Evolutionary conservation across 2,797 vertebrate genomes (phyloP).

Genomic region (Xenops minutus): DNA sequence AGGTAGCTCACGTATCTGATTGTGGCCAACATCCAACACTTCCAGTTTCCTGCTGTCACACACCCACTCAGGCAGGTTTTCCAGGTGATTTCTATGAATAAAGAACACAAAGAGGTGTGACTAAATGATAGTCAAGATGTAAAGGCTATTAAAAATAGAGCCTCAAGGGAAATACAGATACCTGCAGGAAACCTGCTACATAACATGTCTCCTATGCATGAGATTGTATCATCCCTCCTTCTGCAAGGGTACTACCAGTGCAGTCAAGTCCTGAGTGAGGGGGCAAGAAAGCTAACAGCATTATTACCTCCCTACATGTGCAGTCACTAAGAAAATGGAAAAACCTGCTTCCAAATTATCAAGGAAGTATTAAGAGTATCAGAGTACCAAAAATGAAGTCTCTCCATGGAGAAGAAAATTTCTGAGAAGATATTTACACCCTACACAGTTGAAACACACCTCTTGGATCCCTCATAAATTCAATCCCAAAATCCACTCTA

Average conservation of each 20-base stretch:
- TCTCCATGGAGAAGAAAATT: neutral
- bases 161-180: neutral
- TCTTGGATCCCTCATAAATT: neutral
- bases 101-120: slow-evolving; percentile 17
- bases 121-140: neutral
- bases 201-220: neutral
- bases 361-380: neutral
- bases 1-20: slow-evolving; percentile 90
- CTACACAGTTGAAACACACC: neutral
- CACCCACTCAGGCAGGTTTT: slow-evolving; percentile 91
- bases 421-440: neutral
- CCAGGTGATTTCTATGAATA: slow-evolving; percentile 86
- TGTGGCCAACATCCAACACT: slow-evolving; percentile 92
- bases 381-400: neutral
- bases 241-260: neutral
- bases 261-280: neutral
- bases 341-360: neutral
- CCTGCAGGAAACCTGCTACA: neutral
- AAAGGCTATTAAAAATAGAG: neutral
- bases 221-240: neutral
- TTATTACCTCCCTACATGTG: neutral
- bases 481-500: neutral
- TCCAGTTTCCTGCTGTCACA: slow-evolving; percentile 93
- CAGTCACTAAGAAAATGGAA: neutral
- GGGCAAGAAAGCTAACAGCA: neutral